These are phyloP conservation scores for Corydoras sp. DNA, from an alignment of 2,113 vertebrate species.

Conservation along the genomic window DNA sequence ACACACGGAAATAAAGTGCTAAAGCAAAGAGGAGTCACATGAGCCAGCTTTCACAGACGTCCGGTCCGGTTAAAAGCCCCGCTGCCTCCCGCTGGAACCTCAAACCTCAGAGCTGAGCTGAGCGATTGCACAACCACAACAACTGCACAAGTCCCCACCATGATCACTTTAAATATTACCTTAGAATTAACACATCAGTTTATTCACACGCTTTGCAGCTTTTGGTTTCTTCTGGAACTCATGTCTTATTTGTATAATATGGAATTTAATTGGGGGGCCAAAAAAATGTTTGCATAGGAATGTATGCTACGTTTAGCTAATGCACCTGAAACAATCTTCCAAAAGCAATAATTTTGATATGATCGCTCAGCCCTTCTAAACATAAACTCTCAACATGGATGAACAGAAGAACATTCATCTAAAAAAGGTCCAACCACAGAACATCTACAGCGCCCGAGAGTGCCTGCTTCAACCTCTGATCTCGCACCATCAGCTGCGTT, in stretches of 20 bases:
- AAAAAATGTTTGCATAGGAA: too few species aligned
- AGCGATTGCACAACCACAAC: too few species aligned
- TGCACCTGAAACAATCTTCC: too few species aligned
- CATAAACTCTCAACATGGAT: conserved; percentile 7
- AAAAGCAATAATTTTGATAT: too few species aligned
- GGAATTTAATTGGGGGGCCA: too few species aligned
- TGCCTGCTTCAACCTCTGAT: neutral
- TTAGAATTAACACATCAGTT: neutral
- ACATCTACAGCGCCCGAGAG: neutral
- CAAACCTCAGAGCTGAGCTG: neutral
- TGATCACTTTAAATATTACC: neutral
- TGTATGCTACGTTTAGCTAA: too few species aligned
- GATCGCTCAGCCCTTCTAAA: neutral
- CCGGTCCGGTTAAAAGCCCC: neutral
- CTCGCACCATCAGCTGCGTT: too few species aligned
- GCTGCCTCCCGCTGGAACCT: conserved; percentile 25
- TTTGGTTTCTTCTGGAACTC: neutral
- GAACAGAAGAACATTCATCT: neutral
- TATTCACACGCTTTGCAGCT: neutral
- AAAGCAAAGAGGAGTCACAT: neutral
- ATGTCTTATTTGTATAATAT: too few species aligned
- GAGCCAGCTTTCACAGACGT: conserved; percentile 31
- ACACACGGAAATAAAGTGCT: conserved; percentile 1
- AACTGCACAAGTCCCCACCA: too few species aligned
- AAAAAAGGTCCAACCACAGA: neutral